A percentile compares a stretch with the other conserved stretches of the same genome.
Evolutionary conservation across 1,140 invertebrate genomes (phyloP).

Genomic region (Galendromus occidentalis): DNA sequence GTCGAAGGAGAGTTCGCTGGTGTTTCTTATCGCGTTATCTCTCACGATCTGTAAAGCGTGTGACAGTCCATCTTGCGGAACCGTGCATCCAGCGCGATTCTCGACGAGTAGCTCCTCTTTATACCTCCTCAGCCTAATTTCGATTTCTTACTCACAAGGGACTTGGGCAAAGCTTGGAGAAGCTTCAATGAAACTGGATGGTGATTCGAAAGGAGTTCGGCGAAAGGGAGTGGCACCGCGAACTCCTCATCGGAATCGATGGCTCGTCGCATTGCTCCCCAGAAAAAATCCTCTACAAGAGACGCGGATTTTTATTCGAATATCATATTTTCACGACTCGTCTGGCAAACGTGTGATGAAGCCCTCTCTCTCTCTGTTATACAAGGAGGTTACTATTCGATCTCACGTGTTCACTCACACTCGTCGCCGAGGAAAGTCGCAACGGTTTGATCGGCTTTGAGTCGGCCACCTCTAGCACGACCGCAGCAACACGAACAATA

Average conservation of each 20-base stretch:
- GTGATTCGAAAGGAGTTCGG: not conserved
- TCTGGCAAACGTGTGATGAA: not conserved
- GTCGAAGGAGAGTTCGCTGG: no score
- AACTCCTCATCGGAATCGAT: conserved; percentile 9
- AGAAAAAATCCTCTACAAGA: not conserved
- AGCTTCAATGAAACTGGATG: not conserved
- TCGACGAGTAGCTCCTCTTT: no score
- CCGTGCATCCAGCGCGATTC: no score
- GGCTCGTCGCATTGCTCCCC: not conserved
- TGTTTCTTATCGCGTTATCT: no score
- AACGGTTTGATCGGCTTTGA: not conserved
- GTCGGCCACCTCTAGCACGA: not conserved
- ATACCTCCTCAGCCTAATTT: no score
- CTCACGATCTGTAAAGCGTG: no score
- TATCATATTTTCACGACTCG: not conserved
- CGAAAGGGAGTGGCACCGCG: not conserved
- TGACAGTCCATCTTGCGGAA: no score
- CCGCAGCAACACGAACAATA: not conserved
- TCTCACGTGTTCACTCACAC: not conserved
- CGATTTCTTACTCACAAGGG: not conserved
- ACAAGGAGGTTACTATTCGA: not conserved
- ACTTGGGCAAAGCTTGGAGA: not conserved
- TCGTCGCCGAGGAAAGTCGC: not conserved
- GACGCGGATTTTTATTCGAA: not conserved
- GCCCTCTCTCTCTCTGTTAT: not conserved